Evolutionary conservation across 2,888 invertebrate genomes (phyloP).

Genomic region (Harpalus rubripes): DNA sequence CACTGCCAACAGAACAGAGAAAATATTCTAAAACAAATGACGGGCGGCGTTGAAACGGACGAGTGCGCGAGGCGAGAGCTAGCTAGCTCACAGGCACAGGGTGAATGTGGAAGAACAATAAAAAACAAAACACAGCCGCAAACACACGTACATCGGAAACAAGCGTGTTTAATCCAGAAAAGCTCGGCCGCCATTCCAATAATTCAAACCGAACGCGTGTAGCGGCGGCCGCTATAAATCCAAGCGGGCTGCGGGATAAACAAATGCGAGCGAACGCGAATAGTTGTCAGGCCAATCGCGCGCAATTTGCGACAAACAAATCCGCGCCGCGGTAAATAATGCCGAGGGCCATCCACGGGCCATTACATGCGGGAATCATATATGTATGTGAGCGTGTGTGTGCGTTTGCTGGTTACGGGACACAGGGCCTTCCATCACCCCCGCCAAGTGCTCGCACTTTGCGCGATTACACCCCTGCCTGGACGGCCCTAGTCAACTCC

Average conservation of each 20-base stretch:
- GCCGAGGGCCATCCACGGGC: conserved; percentile 70
- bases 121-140: conserved; percentile 52
- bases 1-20: neutral
- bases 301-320: conserved; percentile 77
- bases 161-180: conserved; percentile 65
- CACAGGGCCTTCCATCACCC: conserved; percentile 54
- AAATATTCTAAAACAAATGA: conserved; percentile 53
- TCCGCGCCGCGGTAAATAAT: conserved; percentile 72
- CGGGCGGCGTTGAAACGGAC: neutral
- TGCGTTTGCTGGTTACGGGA: neutral
- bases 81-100: too few relatives aligned
- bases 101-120: conserved; percentile 46
- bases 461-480: neutral
- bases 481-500: neutral
- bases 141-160: conserved; percentile 54
- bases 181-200: conserved; percentile 64
- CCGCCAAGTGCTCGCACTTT: conserved; percentile 25
- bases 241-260: conserved; percentile 70
- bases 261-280: conserved; percentile 76
- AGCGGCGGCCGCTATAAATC: conserved; percentile 61
- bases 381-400: conserved; percentile 15
- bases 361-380: conserved; percentile 66
- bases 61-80: neutral
- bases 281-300: conserved; percentile 77
- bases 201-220: conserved; percentile 66